These are phyloP conservation scores for Erethizon dorsatum DNA, from an alignment of 2,797 vertebrate genomes.

Conservation along the genomic window DNA sequence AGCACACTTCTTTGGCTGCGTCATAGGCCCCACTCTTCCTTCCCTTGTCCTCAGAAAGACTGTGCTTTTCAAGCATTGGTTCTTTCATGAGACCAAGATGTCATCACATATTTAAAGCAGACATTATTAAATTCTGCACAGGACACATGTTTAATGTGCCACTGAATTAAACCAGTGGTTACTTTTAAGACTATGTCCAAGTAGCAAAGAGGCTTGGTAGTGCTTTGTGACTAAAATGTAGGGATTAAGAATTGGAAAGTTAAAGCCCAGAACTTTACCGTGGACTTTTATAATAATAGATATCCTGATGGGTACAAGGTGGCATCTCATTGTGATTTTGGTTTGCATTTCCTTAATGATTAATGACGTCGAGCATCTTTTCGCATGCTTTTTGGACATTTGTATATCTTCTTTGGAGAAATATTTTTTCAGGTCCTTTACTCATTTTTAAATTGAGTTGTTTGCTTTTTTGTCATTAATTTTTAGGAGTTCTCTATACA, in stretches of 20 bases:
- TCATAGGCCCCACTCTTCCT: neutral
- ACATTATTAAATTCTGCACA: neutral
- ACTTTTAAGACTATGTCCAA: constrained; percentile 23
- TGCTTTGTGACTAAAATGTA: neutral
- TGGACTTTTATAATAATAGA: neutral
- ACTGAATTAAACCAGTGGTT: neutral
- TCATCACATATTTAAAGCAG: constrained; percentile 15
- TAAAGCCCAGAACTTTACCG: neutral
- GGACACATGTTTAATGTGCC: neutral
- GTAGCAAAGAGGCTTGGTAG: neutral
- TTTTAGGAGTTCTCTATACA: neutral
- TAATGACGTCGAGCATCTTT: neutral
- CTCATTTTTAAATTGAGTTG: neutral
- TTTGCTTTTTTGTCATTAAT: neutral
- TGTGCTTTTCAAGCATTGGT: neutral
- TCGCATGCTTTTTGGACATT: neutral
- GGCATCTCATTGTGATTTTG: neutral
- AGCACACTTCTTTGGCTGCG: neutral
- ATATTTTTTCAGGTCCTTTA: neutral
- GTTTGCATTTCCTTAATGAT: neutral
- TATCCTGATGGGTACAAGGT: neutral
- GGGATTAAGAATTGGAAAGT: constrained; percentile 1
- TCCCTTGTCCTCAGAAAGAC: neutral
- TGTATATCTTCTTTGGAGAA: neutral
- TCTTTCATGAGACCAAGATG: neutral